Percentiles rank a stretch among this genome's conserved stretches.
Conservation (phyloP, 2,888 invertebrate genomes). For the Oscheius sp. region DNA sequence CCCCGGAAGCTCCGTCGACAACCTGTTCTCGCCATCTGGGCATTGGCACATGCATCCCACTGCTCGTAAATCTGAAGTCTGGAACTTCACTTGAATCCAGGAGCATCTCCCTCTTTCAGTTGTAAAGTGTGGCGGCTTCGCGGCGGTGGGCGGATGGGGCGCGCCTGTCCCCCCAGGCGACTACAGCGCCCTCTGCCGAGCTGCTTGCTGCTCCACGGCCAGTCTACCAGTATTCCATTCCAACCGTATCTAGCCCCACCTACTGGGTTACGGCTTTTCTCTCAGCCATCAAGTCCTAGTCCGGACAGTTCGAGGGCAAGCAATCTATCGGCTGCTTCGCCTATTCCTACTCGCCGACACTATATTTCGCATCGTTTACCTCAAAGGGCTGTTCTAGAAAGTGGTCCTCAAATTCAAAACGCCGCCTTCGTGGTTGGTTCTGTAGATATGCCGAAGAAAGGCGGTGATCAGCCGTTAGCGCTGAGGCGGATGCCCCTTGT, state of each 20-base stretch:
- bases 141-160: constrained; percentile 34
- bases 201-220: constrained; percentile 11
- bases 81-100: constrained; percentile 11
- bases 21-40: not conserved
- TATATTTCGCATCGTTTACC: constrained; percentile 62
- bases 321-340: constrained; percentile 29
- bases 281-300: not conserved
- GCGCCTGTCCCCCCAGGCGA: constrained; percentile 34
- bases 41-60: constrained; percentile 19
- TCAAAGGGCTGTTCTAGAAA: constrained; percentile 54
- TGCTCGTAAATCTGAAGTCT: constrained; percentile 24
- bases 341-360: constrained; percentile 41
- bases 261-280: not conserved
- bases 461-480: constrained; percentile 37
- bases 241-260: constrained; percentile 22
- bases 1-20: not conserved
- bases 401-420: constrained; percentile 49
- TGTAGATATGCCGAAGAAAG: constrained; percentile 27
- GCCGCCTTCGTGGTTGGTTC: constrained; percentile 42
- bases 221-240: constrained; percentile 7
- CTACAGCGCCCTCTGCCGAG: constrained; percentile 31
- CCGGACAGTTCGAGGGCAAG: constrained; percentile 3
- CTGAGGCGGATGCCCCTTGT: constrained; percentile 64
- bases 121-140: constrained; percentile 27
- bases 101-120: constrained; percentile 16